Conservation (phyloP, 2,888 invertebrate species). For the Operophtera brumata region DNA sequence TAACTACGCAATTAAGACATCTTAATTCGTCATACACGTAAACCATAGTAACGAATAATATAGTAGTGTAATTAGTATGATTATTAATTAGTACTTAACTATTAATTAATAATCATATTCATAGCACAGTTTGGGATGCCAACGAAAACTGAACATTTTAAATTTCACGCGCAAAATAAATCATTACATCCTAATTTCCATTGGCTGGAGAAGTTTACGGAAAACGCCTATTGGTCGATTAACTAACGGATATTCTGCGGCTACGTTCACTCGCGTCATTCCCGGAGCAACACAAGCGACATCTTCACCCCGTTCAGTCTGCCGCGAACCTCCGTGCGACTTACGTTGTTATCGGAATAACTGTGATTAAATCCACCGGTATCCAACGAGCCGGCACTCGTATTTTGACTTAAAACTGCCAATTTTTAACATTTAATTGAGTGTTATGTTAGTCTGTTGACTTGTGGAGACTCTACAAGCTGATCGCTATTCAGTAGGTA, state of each 20-base stretch:
- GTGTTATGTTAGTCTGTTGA: constrained; percentile 65
- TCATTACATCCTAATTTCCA: constrained; percentile 36
- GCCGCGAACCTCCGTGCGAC: constrained; percentile 70
- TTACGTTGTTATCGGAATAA: constrained; percentile 47
- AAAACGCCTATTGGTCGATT: constrained; percentile 50
- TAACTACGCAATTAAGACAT: constrained; percentile 41
- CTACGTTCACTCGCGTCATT: constrained; percentile 65
- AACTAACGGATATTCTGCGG: constrained; percentile 51
- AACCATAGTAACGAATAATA: too few species aligned
- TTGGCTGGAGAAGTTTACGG: constrained; percentile 44
- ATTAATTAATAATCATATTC: constrained; percentile 45
- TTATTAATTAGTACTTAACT: too few species aligned
- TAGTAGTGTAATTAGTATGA: too few species aligned
- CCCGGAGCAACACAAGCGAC: constrained; percentile 58
- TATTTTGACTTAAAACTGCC: constrained; percentile 41
- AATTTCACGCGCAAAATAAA: constrained; percentile 67
- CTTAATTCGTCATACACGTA: constrained; percentile 17
- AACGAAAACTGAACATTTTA: constrained; percentile 35
- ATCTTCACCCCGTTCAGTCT: constrained; percentile 72
- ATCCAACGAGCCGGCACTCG: constrained; percentile 49
- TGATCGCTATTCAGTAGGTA: constrained; percentile 53
- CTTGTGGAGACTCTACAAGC: constrained; percentile 58
- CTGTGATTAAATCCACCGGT: constrained; percentile 50
- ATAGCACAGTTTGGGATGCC: constrained; percentile 36
- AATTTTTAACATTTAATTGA: constrained; percentile 42